A percentile compares a stretch with the other conserved stretches of the same genome.
Conservation (phyloP, 2,888 invertebrate genomes). For the Heliconius erato region DNA sequence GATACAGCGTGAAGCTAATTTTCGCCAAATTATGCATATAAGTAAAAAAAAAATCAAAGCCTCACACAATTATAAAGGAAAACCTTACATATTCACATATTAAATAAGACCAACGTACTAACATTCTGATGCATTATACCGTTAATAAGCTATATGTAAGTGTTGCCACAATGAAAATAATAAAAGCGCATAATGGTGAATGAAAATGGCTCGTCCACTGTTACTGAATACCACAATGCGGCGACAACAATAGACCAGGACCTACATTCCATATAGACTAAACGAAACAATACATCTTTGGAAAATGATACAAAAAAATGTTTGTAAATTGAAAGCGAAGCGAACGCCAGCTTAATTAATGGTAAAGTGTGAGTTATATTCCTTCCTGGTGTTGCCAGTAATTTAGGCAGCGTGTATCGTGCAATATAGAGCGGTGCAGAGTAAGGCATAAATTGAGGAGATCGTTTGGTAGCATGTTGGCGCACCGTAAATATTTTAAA, state of each 20-base stretch:
- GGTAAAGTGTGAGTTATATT: constrained; percentile 53
- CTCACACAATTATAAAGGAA: constrained; percentile 24
- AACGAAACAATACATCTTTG: constrained; percentile 79
- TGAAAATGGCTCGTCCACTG: constrained; percentile 82
- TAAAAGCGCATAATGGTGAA: constrained; percentile 79
- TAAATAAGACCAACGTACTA: constrained; percentile 34
- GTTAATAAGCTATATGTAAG: constrained; percentile 68
- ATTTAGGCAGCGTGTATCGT: constrained; percentile 51
- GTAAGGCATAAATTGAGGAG: constrained; percentile 51
- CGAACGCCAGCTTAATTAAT: constrained; percentile 54
- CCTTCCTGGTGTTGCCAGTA: constrained; percentile 50
- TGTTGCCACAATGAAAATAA: constrained; percentile 79
- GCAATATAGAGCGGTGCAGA: constrained; percentile 51
- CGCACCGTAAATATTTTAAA: constrained; percentile 49
- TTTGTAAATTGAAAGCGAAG: constrained; percentile 67
- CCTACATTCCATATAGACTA: constrained; percentile 75
- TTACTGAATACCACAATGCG: constrained; percentile 77
- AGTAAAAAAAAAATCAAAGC: background rate
- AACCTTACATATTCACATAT: constrained; percentile 9
- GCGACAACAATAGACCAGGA: constrained; percentile 76
- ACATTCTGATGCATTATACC: constrained; percentile 57
- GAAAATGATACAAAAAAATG: constrained; percentile 73
- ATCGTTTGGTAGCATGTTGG: constrained; percentile 51
- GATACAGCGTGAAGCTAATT: too few species aligned
- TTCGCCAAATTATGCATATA: too few species aligned